phyloP scores from a whole-genome alignment of 2,113 vertebrate genomes.

The Lepidothrix coronata region DNA sequence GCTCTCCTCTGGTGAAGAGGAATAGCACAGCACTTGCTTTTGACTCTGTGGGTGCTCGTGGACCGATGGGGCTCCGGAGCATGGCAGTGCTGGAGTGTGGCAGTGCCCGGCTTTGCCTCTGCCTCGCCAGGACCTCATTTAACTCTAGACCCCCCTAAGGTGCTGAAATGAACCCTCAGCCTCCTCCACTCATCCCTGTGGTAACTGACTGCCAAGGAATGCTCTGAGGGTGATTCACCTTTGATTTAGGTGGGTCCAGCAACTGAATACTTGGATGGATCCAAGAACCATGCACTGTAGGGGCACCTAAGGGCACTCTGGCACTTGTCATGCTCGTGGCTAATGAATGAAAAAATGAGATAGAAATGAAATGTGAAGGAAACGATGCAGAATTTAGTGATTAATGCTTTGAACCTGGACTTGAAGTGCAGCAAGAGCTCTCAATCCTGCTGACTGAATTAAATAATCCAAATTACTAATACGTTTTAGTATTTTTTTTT shows the following conservation, averaged over 20 bases:
- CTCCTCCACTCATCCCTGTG: accelerated
- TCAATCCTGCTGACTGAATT: constrained; percentile 2
- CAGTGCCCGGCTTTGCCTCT: not conserved
- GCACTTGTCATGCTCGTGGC: not conserved
- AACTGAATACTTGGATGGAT: not conserved
- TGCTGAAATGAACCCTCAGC: not conserved
- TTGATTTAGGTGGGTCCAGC: not conserved
- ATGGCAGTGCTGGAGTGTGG: accelerated
- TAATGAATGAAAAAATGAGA: not conserved
- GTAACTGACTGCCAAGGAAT: not conserved
- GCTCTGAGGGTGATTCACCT: not conserved
- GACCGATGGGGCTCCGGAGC: not conserved
- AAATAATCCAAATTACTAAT: constrained; percentile 1
- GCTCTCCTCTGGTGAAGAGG: not conserved
- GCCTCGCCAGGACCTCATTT: accelerated
- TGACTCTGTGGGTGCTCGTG: not conserved
- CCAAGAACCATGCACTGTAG: not conserved
- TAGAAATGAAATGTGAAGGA: not conserved
- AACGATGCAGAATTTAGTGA: not conserved
- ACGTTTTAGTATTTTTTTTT: not conserved
- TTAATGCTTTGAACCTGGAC: not conserved
- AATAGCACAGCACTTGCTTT: accelerated
- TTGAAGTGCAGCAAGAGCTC: not conserved
- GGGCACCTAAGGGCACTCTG: not conserved
- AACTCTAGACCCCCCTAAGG: accelerated